Conservation (phyloP, 1,140 invertebrate genomes). For the Penaeus japonicus region DNA sequence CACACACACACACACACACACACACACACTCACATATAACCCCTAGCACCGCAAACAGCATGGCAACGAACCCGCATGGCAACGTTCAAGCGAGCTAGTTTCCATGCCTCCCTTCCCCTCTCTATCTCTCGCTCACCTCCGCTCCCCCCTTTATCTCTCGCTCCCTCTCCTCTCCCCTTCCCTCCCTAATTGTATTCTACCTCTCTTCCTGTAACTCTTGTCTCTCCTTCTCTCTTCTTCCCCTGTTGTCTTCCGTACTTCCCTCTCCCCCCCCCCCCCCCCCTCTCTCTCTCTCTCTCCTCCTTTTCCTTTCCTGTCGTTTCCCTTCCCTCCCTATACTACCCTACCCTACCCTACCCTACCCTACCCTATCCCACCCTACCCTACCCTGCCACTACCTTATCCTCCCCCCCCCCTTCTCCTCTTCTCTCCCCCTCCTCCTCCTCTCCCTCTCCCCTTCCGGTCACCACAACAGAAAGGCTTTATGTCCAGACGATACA, state of each 20-base stretch:
- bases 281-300: not conserved
- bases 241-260: not conserved
- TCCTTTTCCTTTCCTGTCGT: not conserved
- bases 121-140: too few relatives aligned
- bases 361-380: too few relatives aligned
- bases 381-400: too few relatives aligned
- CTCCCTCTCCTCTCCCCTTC: not conserved
- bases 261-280: not conserved
- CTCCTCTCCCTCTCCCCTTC: too few relatives aligned
- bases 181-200: not conserved
- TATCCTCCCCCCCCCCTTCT: not conserved
- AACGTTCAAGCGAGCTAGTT: too few relatives aligned
- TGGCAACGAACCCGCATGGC: too few relatives aligned
- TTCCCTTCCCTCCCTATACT: not conserved
- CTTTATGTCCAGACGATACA: too few relatives aligned
- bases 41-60: too few relatives aligned
- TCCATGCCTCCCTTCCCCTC: too few relatives aligned
- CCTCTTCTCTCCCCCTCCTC: not conserved
- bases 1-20: too few relatives aligned
- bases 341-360: not conserved
- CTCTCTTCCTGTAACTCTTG: not conserved
- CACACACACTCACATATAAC: too few relatives aligned
- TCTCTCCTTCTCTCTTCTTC: not conserved
- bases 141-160: not conserved
- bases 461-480: too few relatives aligned